phyloP scores from a whole-genome alignment of 2,888 invertebrate genomes.

The Copidosoma aretas region DNA sequence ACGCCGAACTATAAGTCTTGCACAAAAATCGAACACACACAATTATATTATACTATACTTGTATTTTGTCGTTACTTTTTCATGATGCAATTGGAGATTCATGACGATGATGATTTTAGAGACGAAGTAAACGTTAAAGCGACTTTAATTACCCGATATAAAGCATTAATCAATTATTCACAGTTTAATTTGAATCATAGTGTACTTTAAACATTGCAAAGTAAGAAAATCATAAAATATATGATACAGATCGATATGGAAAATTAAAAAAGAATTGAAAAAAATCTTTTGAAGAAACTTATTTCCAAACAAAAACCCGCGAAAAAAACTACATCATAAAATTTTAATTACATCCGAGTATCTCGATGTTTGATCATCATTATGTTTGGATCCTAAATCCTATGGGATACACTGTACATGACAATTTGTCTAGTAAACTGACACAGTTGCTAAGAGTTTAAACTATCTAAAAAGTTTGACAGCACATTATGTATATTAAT shows the following conservation, averaged over 20 bases:
- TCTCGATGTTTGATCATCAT: neutral
- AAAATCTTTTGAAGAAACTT: too few species aligned
- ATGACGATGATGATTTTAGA: neutral
- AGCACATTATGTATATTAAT: slow-evolving; percentile 15
- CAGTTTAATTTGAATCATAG: too few species aligned
- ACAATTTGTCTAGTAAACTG: slow-evolving; percentile 28
- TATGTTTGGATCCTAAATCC: slow-evolving; percentile 25
- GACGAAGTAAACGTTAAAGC: too few species aligned
- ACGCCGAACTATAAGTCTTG: slow-evolving; percentile 16
- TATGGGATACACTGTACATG: slow-evolving; percentile 11
- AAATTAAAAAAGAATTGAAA: too few species aligned
- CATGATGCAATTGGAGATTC: neutral
- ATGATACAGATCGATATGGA: too few species aligned
- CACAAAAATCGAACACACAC: neutral
- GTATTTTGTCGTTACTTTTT: neutral
- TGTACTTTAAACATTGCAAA: too few species aligned
- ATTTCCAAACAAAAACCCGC: slow-evolving; percentile 1
- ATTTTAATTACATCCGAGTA: neutral
- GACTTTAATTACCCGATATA: too few species aligned
- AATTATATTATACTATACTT: too few species aligned
- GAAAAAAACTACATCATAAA: slow-evolving; percentile 14
- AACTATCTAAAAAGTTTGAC: slow-evolving; percentile 29
- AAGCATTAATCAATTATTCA: too few species aligned
- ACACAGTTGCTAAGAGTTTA: slow-evolving; percentile 33
- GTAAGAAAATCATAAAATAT: too few species aligned